Conservation (phyloP, 2,113 vertebrate species). For the Toxotes jaculatrix region DNA sequence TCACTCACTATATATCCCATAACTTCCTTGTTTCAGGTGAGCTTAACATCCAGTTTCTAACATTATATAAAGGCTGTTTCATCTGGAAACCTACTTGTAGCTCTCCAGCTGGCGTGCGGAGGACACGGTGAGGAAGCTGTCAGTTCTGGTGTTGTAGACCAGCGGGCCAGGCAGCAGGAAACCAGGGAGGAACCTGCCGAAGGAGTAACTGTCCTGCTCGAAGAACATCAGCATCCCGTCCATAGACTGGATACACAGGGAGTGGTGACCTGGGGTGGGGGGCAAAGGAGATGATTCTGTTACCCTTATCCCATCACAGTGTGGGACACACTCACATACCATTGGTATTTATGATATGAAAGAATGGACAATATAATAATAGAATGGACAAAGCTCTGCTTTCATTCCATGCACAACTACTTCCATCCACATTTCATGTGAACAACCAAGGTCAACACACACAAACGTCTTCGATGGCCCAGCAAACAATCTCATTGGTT, state of each 20-base stretch:
- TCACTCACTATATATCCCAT: too few species aligned
- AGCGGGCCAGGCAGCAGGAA: conserved; percentile 95
- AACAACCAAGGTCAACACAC: too few species aligned
- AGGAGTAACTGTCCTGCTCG: conserved; percentile 97
- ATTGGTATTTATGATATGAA: too few species aligned
- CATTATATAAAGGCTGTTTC: neutral
- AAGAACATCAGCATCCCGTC: conserved; percentile 99
- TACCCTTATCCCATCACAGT: too few species aligned
- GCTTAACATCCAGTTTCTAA: neutral
- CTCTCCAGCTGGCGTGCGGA: conserved; percentile 93
- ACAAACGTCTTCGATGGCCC: too few species aligned
- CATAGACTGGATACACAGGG: conserved; percentile 97
- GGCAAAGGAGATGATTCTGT: neutral
- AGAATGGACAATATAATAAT: too few species aligned
- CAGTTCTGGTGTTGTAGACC: conserved; percentile 90
- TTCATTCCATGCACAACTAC: too few species aligned
- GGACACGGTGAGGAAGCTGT: conserved; percentile 96
- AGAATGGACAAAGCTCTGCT: too few species aligned
- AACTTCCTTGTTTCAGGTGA: too few species aligned
- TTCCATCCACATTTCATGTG: too few species aligned
- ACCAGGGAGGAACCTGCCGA: conserved; percentile 93
- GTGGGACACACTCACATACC: too few species aligned
- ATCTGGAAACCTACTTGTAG: conserved; percentile 89
- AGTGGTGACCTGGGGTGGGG: conserved; percentile 88
- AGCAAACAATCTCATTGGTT: neutral